Evolutionary conservation across 2,888 invertebrate genomes (phyloP).

Genomic region (Drosophila austrosaltans): DNA sequence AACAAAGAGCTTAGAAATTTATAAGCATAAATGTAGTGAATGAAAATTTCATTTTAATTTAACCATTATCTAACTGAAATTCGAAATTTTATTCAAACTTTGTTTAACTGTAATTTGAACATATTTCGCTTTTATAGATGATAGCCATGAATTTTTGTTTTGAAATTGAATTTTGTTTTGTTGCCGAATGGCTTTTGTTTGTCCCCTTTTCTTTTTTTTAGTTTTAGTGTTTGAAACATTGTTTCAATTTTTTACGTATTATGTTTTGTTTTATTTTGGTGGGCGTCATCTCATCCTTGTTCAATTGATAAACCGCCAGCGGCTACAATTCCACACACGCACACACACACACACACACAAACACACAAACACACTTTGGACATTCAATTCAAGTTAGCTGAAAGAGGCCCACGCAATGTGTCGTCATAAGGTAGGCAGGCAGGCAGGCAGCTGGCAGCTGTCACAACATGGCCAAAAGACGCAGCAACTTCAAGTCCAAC

Average conservation of each 20-base stretch:
- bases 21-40: no score
- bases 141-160: no score
- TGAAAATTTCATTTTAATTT: no score
- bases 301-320: slow-evolving; percentile 63
- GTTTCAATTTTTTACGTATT: slow-evolving; percentile 10
- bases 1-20: no score
- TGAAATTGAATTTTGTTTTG: no score
- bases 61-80: no score
- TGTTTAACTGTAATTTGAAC: no score
- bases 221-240: neutral
- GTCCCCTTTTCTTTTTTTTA: neutral
- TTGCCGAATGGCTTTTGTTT: no score
- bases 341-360: slow-evolving; percentile 7
- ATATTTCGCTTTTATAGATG: no score
- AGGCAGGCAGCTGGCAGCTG: slow-evolving; percentile 61
- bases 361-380: slow-evolving; percentile 44
- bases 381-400: slow-evolving; percentile 44
- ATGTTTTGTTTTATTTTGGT: slow-evolving; percentile 30
- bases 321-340: slow-evolving; percentile 44
- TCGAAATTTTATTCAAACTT: no score
- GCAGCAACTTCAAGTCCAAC: slow-evolving; percentile 21
- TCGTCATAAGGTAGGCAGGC: slow-evolving; percentile 3
- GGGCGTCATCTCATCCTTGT: slow-evolving; percentile 54
- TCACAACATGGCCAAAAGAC: slow-evolving; percentile 58
- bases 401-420: slow-evolving; percentile 34